Base-by-base conservation (phyloP, 2,797 vertebrate genomes). In the Schizothorax lantsangensis region DNA sequence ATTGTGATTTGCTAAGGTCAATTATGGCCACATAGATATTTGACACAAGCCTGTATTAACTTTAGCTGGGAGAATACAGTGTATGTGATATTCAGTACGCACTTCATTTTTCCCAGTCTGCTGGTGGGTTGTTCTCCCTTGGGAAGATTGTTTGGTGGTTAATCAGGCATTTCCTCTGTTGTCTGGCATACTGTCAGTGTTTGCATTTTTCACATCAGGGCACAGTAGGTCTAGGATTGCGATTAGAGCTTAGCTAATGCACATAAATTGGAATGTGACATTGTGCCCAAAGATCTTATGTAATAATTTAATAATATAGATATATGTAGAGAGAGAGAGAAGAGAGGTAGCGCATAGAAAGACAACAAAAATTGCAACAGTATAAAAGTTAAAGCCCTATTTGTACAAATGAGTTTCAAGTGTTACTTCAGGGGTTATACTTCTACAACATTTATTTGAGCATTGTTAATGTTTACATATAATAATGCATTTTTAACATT, bases 281-380 rank as follows among this genome's bases (percentile, higher is more conserved):
- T 47, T 64, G 82, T 88, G 21, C 62, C 79, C 84, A 45, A 62
- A 36, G 79, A 87, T 52, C 45, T 94, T 95, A 92, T 84, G 66
- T 92, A 94, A 94, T 38, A 59, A 88, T 86, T 59, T 57, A 52
- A 49, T 23, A 23, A n/a, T 57, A 33, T 78, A 6, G 3, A n/a
- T 57, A 8, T 23, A 78, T 57, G 11, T 69, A 30, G 6, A 66
- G 23, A 69, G 71, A 86, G 69, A 73, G 84, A 89, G 71, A 72
- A 83, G 77, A 64, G 69, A 82, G 87, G 87, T 57, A 36, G 33
- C 1, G 4, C 26, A 78, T 78, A n/a, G 38, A 33, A 19, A 85
- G 12, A 17, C 86, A 89, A 83, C 49, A 11, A n/a, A 84, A 74
- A 78, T 4, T 8, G 81, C 73, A 64, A 84, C 85, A 87, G 81